Base-by-base conservation (phyloP, 2,797 vertebrate species). In the Sebastes hubbsi region DNA sequence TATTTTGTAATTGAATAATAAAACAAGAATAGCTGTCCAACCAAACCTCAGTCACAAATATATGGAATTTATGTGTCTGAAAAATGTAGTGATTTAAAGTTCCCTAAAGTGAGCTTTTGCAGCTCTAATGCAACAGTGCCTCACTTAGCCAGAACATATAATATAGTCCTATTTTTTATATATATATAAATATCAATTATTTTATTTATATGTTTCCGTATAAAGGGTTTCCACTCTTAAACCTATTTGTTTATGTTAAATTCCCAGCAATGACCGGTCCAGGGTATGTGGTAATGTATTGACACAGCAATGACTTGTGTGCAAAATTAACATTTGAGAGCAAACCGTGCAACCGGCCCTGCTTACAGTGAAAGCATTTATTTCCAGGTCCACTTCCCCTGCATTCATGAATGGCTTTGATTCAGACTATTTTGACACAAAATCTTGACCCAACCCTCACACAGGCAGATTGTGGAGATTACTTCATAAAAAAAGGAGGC, bases 371-470 rank as follows among this genome's bases (percentile, higher is more conserved):
- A 85, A 75, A 60, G 87, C 91, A 92, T 95, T 95, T 92, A 93
- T 93, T 88, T 93, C 84, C 84, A 89, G 90, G 89, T 90, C 88
- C 90, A 91, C 90, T 94, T 93, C 88, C 84, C 87, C 81, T 89
- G 75, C 72, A 86, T 92, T 91, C 87, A 92, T 96, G 95, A 96
- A 96, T 95, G 90, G 82, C 86, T 94, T 90, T 94, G 92, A 96
- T 96, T 96, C 94, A 96, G 78, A 30, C 78, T 89, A 83, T 93
- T 94, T 93, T 91, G 77, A 92, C 85, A 86, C 80, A 86, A 73
- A 84, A 72, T 87, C 80, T 27, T 56, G 81, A 79, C 90, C 91
- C 85, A 83, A 38, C 82, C 75, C 82, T 89, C 75, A 81, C 82
- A 71, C 34, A 18, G 73, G 63, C 65, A 87, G 82, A 92, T 88